Percentiles rank a stretch among this genome's conserved stretches.
phyloP scores from a whole-genome alignment of 2,888 invertebrate genomes.

The Rotaria macrura region DNA sequence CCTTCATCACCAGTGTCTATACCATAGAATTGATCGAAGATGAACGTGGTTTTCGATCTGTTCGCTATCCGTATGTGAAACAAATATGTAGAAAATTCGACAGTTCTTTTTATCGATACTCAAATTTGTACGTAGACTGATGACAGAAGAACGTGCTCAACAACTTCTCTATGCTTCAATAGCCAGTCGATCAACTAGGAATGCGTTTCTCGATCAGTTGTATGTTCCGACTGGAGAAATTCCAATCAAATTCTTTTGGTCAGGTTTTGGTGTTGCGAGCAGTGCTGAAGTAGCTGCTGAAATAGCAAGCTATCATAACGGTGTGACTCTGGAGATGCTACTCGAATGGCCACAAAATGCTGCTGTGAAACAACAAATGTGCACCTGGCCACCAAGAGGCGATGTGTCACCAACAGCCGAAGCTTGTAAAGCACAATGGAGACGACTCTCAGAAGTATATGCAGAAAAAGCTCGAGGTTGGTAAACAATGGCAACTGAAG shows the following conservation, averaged over 20 bases:
- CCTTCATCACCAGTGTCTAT: no score
- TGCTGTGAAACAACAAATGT: not conserved
- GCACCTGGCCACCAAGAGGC: not conserved
- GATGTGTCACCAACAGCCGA: not conserved
- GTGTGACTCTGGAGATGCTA: not conserved
- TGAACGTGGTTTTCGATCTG: no score
- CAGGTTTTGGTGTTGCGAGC: not conserved
- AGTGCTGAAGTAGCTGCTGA: not conserved
- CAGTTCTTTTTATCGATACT: not conserved
- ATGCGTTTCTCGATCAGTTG: not conserved
- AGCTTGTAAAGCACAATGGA: not conserved
- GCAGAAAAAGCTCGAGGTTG: not conserved
- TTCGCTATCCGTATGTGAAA: no score
- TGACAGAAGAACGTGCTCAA: not conserved
- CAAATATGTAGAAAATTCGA: no score
- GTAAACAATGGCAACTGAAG: no score
- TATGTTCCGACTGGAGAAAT: not conserved
- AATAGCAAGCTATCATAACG: not conserved
- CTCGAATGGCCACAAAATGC: not conserved
- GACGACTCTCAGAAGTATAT: not conserved
- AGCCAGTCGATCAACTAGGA: not conserved
- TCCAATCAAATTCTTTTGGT: not conserved
- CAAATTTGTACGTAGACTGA: no score
- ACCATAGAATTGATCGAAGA: no score
- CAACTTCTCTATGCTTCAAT: not conserved